A percentile compares a stretch with the other conserved stretches of the same genome.
Conservation (phyloP, 2,797 vertebrate species). For the Pipistrellus nathusii region DNA sequence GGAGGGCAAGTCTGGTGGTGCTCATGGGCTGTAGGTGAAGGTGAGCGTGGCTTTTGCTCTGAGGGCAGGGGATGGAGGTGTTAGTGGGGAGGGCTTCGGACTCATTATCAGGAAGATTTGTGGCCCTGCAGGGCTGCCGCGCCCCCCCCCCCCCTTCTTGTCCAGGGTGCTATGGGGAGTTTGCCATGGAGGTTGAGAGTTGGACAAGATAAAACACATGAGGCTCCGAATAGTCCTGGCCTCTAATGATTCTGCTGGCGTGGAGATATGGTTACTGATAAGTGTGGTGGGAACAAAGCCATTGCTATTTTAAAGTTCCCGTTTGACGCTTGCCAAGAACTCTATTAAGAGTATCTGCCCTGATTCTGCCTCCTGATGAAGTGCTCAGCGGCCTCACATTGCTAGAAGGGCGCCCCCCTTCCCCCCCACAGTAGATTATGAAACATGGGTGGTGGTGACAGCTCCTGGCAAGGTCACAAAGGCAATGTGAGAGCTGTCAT, state of each 20-base stretch:
- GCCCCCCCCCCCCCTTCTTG: neutral
- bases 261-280: constrained; percentile 50
- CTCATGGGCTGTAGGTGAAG: neutral
- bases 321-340: constrained; percentile 30
- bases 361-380: constrained; percentile 22
- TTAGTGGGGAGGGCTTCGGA: neutral
- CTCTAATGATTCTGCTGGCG: constrained; percentile 7
- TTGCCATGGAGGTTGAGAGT: neutral
- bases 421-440: neutral
- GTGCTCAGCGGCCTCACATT: neutral
- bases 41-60: neutral
- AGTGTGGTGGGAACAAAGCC: constrained; percentile 5
- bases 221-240: neutral
- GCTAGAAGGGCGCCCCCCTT: neutral
- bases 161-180: neutral
- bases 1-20: neutral
- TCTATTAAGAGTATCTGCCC: neutral
- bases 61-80: neutral
- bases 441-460: neutral
- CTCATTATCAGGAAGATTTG: neutral
- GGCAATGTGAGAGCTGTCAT: constrained; percentile 3
- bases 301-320: constrained; percentile 58
- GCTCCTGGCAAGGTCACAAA: constrained; percentile 48
- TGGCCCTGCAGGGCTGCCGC: neutral
- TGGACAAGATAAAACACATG: neutral